phyloP scores from a whole-genome alignment of 1,140 invertebrate species.

The Apocrypta bakeri region DNA sequence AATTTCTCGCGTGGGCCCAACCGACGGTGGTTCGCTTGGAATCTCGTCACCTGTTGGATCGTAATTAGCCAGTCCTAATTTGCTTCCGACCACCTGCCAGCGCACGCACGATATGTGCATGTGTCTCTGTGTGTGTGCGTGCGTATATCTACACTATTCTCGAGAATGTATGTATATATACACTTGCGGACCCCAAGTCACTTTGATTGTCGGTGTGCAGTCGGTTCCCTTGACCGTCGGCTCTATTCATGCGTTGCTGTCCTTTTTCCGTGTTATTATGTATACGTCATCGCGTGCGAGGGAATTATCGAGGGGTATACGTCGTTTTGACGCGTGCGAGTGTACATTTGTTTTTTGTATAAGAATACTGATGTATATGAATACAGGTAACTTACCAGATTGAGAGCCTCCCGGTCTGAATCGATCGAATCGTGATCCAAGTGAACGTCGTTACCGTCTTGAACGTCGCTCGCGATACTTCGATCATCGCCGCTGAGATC shows the following conservation, averaged over 20 bases:
- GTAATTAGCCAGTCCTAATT: conserved; percentile 64
- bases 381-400: conserved; percentile 70
- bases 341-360: background rate
- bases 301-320: conserved; percentile 17
- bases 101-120: background rate
- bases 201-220: conserved; percentile 6
- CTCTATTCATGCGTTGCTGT: conserved; percentile 10
- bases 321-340: background rate
- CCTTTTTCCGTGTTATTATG: conserved; percentile 8
- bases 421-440: conserved; percentile 77
- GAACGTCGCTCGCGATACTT: conserved; percentile 74
- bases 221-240: background rate
- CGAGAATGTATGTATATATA: too few species aligned
- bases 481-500: conserved; percentile 75
- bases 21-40: conserved; percentile 34
- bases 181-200: conserved; percentile 20
- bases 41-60: conserved; percentile 62
- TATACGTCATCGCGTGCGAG: conserved; percentile 21
- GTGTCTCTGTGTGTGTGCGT: background rate
- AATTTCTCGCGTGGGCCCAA: conserved; percentile 35
- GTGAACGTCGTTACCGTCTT: conserved; percentile 68
- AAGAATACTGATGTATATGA: background rate
- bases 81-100: conserved; percentile 46
- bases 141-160: background rate
- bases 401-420: conserved; percentile 76